Conservation (phyloP, 2,113 vertebrate genomes). For the Climacteris rufus region DNA sequence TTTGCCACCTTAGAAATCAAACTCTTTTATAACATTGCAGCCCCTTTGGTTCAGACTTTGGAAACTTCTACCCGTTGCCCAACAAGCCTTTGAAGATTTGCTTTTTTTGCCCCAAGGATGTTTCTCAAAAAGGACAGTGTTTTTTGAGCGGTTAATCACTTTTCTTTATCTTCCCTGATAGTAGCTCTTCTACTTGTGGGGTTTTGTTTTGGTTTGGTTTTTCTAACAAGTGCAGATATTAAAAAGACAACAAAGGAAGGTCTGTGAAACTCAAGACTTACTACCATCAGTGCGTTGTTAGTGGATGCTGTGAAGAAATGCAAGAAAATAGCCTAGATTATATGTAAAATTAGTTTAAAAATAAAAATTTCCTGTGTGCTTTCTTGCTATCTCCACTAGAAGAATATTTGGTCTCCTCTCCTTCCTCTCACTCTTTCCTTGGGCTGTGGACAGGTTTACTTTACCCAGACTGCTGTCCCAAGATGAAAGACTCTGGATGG, state of each 20-base stretch:
- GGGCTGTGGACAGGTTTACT: not conserved
- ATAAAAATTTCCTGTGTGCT: not conserved
- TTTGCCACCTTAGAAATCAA: not conserved
- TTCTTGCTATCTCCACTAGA: not conserved
- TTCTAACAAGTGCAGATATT: not conserved
- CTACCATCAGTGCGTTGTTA: not conserved
- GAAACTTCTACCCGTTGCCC: not conserved
- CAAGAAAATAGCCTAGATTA: not conserved
- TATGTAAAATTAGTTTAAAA: not conserved
- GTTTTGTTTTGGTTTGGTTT: not conserved
- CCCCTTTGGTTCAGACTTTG: not conserved
- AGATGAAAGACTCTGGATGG: not conserved
- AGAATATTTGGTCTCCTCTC: not conserved
- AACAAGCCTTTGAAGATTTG: not conserved
- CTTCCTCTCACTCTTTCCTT: not conserved
- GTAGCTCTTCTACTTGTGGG: not conserved
- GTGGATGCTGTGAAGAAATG: not conserved
- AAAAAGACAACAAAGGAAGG: not conserved
- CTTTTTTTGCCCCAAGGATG: not conserved
- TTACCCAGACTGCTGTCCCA: not conserved
- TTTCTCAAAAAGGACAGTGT: not conserved
- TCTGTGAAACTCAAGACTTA: not conserved
- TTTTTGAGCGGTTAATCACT: not conserved
- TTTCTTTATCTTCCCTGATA: not conserved
- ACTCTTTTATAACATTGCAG: not conserved